phyloP scores from a whole-genome alignment of 2,113 vertebrate species.

The Lagopus leucura region DNA sequence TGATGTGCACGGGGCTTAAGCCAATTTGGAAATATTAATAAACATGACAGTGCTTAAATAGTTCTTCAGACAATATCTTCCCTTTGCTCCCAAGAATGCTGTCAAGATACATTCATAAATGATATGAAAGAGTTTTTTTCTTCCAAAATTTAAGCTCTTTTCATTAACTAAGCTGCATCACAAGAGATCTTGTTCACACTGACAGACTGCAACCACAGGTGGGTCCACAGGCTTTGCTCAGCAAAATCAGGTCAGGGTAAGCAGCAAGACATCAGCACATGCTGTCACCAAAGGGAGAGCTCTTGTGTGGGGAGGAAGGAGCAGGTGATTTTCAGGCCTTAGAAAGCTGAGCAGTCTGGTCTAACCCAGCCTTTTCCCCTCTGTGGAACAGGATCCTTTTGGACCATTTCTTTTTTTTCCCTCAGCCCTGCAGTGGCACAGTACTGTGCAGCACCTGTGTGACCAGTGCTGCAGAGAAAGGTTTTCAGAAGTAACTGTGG shows the following conservation, averaged over 20 bases:
- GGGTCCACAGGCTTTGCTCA: background rate
- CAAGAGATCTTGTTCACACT: background rate
- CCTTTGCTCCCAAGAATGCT: background rate
- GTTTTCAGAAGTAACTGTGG: background rate
- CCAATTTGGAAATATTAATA: slow-evolving; percentile 39
- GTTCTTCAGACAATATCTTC: background rate
- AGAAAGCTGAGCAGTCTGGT: background rate
- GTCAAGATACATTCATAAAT: accelerated
- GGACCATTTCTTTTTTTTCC: background rate
- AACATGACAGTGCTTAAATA: background rate
- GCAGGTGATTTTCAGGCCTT: background rate
- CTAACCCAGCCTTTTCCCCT: background rate
- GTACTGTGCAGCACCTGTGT: background rate
- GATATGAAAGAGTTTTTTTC: background rate
- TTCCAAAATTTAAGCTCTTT: background rate
- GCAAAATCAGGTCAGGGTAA: background rate
- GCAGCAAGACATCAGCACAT: background rate
- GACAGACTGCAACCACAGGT: background rate
- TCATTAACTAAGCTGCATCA: background rate
- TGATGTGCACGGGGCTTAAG: background rate
- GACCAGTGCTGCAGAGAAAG: background rate
- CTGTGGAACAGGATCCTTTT: background rate
- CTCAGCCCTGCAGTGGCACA: background rate
- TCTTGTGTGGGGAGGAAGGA: background rate
- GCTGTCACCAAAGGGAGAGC: background rate